Conservation (phyloP, 2,888 invertebrate genomes). For the Dynastes hyllus region DNA sequence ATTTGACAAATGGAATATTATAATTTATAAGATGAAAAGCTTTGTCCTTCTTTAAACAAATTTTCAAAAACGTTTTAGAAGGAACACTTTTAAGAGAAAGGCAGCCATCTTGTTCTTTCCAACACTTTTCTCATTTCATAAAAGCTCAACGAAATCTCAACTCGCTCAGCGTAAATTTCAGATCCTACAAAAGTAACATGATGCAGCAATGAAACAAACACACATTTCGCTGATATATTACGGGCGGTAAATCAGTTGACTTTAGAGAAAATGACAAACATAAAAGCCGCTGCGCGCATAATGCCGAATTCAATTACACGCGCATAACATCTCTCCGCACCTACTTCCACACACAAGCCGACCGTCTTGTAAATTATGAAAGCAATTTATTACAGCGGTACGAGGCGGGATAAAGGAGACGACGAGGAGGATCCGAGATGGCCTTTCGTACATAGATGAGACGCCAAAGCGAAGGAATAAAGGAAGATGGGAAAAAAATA, state of each 20-base stretch:
- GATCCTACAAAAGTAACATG: background rate
- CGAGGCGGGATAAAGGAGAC: constrained; percentile 17
- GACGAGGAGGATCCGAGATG: constrained; percentile 5
- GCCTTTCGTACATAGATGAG: constrained; percentile 1
- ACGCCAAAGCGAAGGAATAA: constrained; percentile 9
- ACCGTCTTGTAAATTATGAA: constrained; percentile 44
- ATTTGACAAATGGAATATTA: too few relatives aligned
- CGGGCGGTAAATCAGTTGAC: constrained; percentile 16
- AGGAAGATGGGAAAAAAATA: background rate
- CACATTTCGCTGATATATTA: constrained; percentile 31
- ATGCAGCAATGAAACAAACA: constrained; percentile 6
- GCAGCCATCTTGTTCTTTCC: too few relatives aligned
- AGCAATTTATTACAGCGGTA: constrained; percentile 37
- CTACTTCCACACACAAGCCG: constrained; percentile 15
- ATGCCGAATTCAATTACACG: constrained; percentile 37
- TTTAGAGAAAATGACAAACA: constrained; percentile 29
- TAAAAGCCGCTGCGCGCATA: constrained; percentile 14
- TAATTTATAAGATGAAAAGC: too few relatives aligned
- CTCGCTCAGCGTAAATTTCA: too few relatives aligned
- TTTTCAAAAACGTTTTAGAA: too few relatives aligned
- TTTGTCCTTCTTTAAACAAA: too few relatives aligned
- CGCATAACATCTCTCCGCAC: constrained; percentile 26
- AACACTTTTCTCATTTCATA: too few relatives aligned
- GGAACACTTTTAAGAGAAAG: too few relatives aligned
- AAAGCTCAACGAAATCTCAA: too few relatives aligned